These are phyloP conservation scores for Eubasilissa splendida DNA, from an alignment of 2,888 invertebrate genomes.

Conservation along the genomic window DNA sequence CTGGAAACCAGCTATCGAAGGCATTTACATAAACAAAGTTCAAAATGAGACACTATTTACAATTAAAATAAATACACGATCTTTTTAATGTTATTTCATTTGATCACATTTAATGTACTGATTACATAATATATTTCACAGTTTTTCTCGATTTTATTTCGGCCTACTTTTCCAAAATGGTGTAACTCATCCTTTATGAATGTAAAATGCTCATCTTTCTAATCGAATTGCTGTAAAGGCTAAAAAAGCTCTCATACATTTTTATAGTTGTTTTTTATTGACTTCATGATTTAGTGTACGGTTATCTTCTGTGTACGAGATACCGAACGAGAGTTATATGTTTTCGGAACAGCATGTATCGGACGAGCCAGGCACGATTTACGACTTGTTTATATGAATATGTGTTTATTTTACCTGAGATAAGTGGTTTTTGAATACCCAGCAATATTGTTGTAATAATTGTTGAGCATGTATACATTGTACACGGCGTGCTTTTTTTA, in stretches of 20 bases:
- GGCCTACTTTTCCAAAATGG: background rate
- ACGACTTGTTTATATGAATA: conserved; percentile 15
- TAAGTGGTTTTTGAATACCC: conserved; percentile 3
- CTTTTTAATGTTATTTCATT: no score
- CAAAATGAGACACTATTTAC: no score
- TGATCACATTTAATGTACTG: no score
- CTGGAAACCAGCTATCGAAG: no score
- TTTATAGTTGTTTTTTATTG: conserved; percentile 31
- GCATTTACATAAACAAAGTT: no score
- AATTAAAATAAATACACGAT: no score
- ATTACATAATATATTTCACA: no score
- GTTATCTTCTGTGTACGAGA: conserved; percentile 32
- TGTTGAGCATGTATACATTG: no score
- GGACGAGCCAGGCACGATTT: conserved; percentile 4
- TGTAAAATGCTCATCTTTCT: background rate
- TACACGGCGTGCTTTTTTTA: no score
- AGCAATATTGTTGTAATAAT: no score
- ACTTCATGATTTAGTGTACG: conserved; percentile 27
- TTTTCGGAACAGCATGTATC: conserved; percentile 27
- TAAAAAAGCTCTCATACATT: conserved; percentile 12
- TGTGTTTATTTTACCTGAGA: conserved; percentile 31
- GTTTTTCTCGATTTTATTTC: background rate
- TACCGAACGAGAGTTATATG: conserved; percentile 23
- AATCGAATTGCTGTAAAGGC: conserved; percentile 24
- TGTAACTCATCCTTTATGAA: conserved; percentile 21